A percentile compares a stretch with the other conserved stretches of the same genome.
Conservation (phyloP, 1,140 invertebrate genomes). For the Aporrectodea caliginosa region DNA sequence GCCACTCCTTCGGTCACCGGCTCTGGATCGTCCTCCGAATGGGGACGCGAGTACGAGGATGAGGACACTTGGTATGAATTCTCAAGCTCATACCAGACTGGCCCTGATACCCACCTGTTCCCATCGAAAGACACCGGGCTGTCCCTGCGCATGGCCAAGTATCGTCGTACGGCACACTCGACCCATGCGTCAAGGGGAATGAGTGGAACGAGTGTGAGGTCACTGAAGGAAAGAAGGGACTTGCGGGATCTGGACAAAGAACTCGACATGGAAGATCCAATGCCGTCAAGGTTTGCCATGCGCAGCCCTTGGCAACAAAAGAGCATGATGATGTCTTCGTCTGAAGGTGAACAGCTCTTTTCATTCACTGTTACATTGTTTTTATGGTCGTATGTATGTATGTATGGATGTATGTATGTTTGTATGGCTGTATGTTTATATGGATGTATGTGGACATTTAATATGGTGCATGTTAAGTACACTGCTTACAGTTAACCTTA, state of each 20-base stretch:
- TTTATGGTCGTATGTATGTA: too few relatives aligned
- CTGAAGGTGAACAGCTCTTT: background rate
- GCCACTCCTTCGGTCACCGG: conserved; percentile 15
- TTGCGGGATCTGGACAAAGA: conserved; percentile 37
- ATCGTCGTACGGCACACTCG: conserved; percentile 22
- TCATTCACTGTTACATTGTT: too few relatives aligned
- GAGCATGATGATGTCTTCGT: background rate
- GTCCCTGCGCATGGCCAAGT: conserved; percentile 34
- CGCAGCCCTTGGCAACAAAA: background rate
- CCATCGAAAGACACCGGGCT: conserved; percentile 33
- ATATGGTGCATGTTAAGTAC: too few relatives aligned
- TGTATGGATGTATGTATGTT: too few relatives aligned
- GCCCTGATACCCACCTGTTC: conserved; percentile 34
- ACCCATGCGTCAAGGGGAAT: background rate
- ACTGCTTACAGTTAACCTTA: too few relatives aligned
- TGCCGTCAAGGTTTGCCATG: background rate
- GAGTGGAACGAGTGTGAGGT: background rate
- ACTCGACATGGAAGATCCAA: background rate
- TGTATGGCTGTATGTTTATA: too few relatives aligned
- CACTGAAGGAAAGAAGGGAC: conserved; percentile 36
- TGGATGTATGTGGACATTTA: too few relatives aligned
- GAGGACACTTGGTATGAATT: conserved; percentile 52
- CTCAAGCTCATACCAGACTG: conserved; percentile 41
- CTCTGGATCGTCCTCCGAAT: conserved; percentile 35
- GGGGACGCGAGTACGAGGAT: conserved; percentile 49